phyloP scores from a whole-genome alignment of 2,888 invertebrate genomes.

The Drosophila emarginata region DNA sequence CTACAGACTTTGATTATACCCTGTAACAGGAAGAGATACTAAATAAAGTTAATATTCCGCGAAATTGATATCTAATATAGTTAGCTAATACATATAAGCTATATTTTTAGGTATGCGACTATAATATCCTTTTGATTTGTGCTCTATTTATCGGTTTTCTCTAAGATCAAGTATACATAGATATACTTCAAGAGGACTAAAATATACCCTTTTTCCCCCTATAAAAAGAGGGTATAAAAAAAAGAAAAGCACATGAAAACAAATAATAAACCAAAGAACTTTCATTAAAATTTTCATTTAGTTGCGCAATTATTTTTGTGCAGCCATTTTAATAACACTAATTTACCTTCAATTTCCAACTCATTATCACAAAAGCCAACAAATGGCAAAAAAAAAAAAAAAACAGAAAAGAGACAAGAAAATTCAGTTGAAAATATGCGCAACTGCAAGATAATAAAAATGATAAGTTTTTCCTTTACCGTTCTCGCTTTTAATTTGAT shows the following conservation, averaged over 20 bases:
- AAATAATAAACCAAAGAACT: slow-evolving; percentile 61
- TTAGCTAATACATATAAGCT: no score
- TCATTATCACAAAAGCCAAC: slow-evolving; percentile 47
- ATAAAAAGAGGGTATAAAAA: no score
- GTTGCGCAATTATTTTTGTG: slow-evolving; percentile 71
- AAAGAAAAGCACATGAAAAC: slow-evolving; percentile 17
- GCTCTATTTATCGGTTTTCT: no score
- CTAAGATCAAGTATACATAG: no score
- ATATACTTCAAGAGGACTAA: no score
- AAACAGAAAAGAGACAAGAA: background rate
- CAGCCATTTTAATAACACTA: slow-evolving; percentile 77
- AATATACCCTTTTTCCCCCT: no score
- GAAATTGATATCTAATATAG: no score
- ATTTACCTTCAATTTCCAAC: slow-evolving; percentile 68
- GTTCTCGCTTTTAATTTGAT: slow-evolving; percentile 51
- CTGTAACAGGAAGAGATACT: no score
- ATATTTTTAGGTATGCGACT: no score
- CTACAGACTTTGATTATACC: no score
- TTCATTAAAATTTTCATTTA: slow-evolving; percentile 76
- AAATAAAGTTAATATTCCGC: no score
- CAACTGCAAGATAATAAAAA: slow-evolving; percentile 51
- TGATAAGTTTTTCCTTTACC: slow-evolving; percentile 43
- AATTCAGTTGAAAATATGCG: slow-evolving; percentile 46
- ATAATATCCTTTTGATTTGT: no score
- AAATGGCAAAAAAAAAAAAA: slow-evolving; percentile 11